Evolutionary conservation across 1,140 invertebrate species (phyloP), one percentile per base, ranked within the genome.

Genomic region (Monomorium pharaonis): DNA sequence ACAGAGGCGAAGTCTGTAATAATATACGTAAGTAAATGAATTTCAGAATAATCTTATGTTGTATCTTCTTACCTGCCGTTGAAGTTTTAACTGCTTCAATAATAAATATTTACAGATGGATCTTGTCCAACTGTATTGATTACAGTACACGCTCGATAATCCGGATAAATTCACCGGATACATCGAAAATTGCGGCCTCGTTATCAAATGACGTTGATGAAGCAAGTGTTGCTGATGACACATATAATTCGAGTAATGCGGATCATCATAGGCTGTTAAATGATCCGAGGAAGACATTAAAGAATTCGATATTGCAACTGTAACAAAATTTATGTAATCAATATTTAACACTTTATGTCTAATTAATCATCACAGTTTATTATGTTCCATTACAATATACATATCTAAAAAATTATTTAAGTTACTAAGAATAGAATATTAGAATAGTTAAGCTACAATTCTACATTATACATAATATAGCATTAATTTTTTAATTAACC

Each of bases 301-400:
- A 37, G 92, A 92, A 90, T 92, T 93, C 14, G 91, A 88, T 77
- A 92, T 90, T 86, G 90, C 91, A 54, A 92, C 90, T 93, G 51
- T 62, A 88, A 91, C n/a, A 18, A 86, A 84, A 85, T 76, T 65
- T 80, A 85, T 84, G n/a, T 72, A 72, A 69, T 49, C 12, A 54
- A 60, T 67, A 37, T 84, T 75, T 33, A 42, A 74, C 18, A 44
- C 37, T 14, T 74, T 60, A 42, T 65, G 5, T 16, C 27, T 65
- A 12, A 54, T n/a, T 30, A 76, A 76, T 51, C 18, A 72, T 6
- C 7, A 65, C 33, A 2, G 27, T 54, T 54, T 37, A 49, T 69
- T 33, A 14, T 42, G 21, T 80, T 37, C 16, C 33, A 27, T 21
- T 7, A 37, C 37, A 37, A 30, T 81, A 81, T 51, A 47, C 33